A percentile compares a stretch with the other conserved stretches of the same genome.
Evolutionary conservation across 2,113 vertebrate species (phyloP).

Genomic region (Turdus rufiventris): DNA sequence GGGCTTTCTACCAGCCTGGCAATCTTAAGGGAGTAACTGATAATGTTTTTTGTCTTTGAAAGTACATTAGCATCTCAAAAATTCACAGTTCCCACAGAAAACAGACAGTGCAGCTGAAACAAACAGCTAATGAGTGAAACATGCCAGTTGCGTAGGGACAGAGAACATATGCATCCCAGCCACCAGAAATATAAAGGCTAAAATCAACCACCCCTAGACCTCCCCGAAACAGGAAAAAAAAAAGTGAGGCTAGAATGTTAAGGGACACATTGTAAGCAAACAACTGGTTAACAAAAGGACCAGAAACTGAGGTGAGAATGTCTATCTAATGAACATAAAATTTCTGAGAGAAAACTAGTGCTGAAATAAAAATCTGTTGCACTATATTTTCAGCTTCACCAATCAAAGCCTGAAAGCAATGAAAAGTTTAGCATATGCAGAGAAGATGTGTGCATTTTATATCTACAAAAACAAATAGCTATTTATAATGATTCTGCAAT

Average conservation of each 20-base stretch:
- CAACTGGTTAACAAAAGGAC: background rate
- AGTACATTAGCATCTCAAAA: constrained; percentile 43
- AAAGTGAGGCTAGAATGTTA: background rate
- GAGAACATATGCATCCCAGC: constrained; percentile 14
- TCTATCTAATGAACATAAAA: background rate
- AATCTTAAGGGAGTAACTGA: constrained; percentile 50
- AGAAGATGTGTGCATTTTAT: background rate
- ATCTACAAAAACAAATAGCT: background rate
- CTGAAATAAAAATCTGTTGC: background rate
- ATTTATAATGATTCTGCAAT: background rate
- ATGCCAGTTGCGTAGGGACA: background rate
- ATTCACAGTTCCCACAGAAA: constrained; percentile 52
- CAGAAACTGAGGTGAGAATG: background rate
- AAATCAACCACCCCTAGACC: background rate
- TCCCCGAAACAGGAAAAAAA: background rate
- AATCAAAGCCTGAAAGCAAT: background rate
- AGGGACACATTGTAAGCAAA: background rate
- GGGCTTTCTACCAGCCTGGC: background rate
- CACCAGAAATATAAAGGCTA: constrained; percentile 16
- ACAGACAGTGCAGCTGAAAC: constrained; percentile 29
- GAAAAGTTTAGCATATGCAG: background rate
- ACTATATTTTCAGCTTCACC: background rate
- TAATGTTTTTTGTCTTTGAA: constrained; percentile 46
- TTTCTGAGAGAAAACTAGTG: background rate
- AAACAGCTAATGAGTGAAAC: constrained; percentile 49